Percentiles rank a stretch among this genome's conserved stretches.
These are phyloP conservation scores for Suricata suricatta DNA, from an alignment of 2,113 vertebrate genomes.

Conservation along the genomic window DNA sequence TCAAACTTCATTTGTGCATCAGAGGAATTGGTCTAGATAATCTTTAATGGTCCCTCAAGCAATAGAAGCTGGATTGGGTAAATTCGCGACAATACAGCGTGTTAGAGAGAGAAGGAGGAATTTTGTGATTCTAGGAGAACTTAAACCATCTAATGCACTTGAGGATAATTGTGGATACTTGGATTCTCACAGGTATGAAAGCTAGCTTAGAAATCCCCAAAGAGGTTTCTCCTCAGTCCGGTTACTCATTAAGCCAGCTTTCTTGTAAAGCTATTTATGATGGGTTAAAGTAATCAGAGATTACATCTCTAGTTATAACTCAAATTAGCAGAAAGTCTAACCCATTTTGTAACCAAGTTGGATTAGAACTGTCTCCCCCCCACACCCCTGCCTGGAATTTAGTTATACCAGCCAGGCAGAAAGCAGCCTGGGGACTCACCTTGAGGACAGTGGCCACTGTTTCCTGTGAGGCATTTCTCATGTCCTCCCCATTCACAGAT, in stretches of 20 bases:
- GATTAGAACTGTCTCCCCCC: background rate
- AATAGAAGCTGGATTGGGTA: background rate
- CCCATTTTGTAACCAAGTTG: background rate
- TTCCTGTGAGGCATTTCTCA: slow-evolving; percentile 93
- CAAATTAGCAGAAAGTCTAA: background rate
- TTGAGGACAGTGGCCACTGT: slow-evolving; percentile 94
- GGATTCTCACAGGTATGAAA: background rate
- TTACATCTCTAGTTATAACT: background rate
- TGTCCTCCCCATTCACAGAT: slow-evolving; percentile 94
- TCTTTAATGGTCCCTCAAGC: background rate
- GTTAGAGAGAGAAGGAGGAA: background rate
- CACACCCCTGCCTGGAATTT: background rate
- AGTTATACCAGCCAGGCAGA: too few relatives aligned
- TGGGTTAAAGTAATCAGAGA: background rate
- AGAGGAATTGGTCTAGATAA: background rate
- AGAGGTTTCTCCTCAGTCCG: background rate
- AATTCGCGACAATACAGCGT: background rate
- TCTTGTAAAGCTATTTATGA: background rate
- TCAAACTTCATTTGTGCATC: background rate
- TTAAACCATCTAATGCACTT: background rate
- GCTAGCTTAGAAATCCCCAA: background rate
- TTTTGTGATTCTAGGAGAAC: background rate
- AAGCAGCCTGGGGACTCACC: slow-evolving; percentile 82
- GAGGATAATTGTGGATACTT: background rate
- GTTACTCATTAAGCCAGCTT: background rate